Conservation (phyloP, 1,140 invertebrate species). For the Lasioglossum baleicum region DNA sequence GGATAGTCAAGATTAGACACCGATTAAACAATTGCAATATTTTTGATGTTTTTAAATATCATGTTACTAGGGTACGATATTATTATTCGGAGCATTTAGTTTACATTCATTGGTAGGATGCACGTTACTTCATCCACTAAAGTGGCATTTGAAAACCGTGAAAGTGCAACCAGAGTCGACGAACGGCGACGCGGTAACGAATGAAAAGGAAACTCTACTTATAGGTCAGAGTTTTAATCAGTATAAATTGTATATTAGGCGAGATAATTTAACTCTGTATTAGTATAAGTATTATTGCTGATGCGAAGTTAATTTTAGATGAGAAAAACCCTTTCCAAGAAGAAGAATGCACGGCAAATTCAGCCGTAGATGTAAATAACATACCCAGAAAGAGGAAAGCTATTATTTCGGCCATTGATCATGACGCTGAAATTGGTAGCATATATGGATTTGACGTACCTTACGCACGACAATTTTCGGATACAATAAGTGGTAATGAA, state of each 20-base stretch:
- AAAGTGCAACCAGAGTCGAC: neutral
- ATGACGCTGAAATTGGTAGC: constrained; percentile 69
- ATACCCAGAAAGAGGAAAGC: constrained; percentile 38
- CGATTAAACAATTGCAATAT: constrained; percentile 1
- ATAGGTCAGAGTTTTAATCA: neutral
- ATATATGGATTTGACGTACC: constrained; percentile 69
- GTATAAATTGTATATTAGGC: too few relatives aligned
- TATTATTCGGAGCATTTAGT: constrained; percentile 82
- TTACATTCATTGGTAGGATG: constrained; percentile 82
- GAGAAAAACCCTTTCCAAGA: neutral
- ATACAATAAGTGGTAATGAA: constrained; percentile 24
- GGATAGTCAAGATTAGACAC: neutral
- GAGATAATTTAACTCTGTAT: neutral
- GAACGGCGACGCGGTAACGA: neutral
- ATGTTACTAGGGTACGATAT: constrained; percentile 77
- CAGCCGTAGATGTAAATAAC: neutral
- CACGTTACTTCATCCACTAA: constrained; percentile 82
- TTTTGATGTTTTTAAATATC: neutral
- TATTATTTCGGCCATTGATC: constrained; percentile 63
- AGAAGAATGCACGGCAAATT: neutral
- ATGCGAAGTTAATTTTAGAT: constrained; percentile 10
- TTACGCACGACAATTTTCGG: constrained; percentile 44
- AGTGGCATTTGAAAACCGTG: constrained; percentile 79
- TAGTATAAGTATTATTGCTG: neutral
- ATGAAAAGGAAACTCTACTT: too few relatives aligned